Evolutionary conservation across 2,797 vertebrate genomes (phyloP), one percentile per base, ranked within the genome.

Genomic region (Scarus forsteni): DNA sequence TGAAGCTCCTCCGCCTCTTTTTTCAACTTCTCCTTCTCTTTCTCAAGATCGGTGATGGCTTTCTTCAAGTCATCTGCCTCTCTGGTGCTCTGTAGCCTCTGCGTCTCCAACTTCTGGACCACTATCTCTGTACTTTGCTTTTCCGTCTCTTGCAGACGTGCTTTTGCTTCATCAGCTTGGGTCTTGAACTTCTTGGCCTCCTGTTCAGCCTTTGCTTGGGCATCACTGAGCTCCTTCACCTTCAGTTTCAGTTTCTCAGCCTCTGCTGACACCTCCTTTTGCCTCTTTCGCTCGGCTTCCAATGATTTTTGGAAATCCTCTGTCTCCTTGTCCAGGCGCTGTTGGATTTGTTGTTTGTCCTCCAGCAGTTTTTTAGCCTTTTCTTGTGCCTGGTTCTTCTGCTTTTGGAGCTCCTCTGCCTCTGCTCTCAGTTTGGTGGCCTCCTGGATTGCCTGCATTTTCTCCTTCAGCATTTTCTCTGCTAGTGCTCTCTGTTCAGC

Each of bases 381-480:
- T 42, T 98, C 95, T 73, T 98, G 96, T 0, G 97, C 98, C 42
- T 96, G 84, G 19, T 97, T 93, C 83, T 98, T 99, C 87, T 97
- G 96, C 85, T 95, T 97, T 87, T 97, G 97, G 55, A 99, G 95
- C 89, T 97, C 72, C 80, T 97, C 95, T 0, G 98, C 97, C 85
- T 99, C 95, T 0, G 96, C 96, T 82, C 95, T 96, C 49, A 99
- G 94, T 68, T 94, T 94, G 0, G 93, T 94, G 36, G 98, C 97
- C 83, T 99, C 98, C 84, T 97, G 97, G 60, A 98, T 95, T 0
- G 97, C 98, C 89, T 97, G 96, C 95, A 98, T 98, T 90, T 99
- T 99, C 88, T 99, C 98, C 77, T 97, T 97, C 1, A 98, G 92
- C 94, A 98, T 97, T 87, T 96, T 97, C 77, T 98, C 98, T 0